A percentile compares a stretch with the other conserved stretches of the same genome.
Evolutionary conservation across 2,888 invertebrate genomes (phyloP).

Genomic region (Megaustenia siamemsis): DNA sequence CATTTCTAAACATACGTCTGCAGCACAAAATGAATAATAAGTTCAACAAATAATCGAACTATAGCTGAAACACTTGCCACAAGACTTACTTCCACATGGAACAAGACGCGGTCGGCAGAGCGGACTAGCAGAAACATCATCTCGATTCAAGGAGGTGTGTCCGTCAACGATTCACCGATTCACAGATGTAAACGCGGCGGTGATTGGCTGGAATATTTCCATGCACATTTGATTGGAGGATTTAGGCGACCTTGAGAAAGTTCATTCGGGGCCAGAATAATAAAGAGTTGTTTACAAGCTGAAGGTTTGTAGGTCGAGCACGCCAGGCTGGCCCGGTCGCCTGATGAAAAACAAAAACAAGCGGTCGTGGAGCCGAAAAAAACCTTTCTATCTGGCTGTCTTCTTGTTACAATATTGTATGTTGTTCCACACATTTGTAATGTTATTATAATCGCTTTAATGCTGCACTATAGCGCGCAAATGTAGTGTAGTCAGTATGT

Average conservation of each 20-base stretch:
- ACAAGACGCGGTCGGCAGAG: slow-evolving; percentile 25
- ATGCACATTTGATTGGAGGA: slow-evolving; percentile 60
- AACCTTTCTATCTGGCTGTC: too few species aligned
- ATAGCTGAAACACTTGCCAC: background rate
- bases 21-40: background rate
- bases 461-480: too few species aligned
- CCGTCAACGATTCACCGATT: slow-evolving; percentile 55
- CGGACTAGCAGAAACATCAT: slow-evolving; percentile 54
- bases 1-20: slow-evolving; percentile 42
- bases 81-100: background rate
- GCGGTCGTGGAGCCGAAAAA: background rate
- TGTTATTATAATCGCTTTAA: too few species aligned
- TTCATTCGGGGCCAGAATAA: slow-evolving; percentile 62
- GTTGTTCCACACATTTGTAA: too few species aligned
- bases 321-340: slow-evolving; percentile 36
- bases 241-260: slow-evolving; percentile 60
- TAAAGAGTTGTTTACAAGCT: slow-evolving; percentile 67
- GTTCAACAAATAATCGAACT: background rate
- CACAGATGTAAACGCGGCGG: slow-evolving; percentile 50
- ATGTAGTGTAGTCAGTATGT: too few species aligned
- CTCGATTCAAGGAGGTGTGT: slow-evolving; percentile 59
- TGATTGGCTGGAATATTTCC: slow-evolving; percentile 61
- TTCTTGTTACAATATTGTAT: too few species aligned
- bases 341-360: slow-evolving; percentile 19
- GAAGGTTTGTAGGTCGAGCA: slow-evolving; percentile 61